Conservation (phyloP, 2,888 invertebrate species). For the Trachelus stipa region DNA sequence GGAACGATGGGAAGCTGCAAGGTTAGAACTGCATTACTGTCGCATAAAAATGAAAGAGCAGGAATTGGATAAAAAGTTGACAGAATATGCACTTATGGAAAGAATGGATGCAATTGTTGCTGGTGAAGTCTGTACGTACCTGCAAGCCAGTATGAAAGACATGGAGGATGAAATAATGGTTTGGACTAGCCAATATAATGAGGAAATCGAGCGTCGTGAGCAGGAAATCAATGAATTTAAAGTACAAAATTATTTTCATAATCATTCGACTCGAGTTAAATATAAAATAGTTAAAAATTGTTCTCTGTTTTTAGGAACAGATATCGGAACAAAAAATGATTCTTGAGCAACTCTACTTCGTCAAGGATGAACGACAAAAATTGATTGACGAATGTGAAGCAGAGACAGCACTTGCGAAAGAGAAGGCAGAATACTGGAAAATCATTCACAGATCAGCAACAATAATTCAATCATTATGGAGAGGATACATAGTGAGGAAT, state of each 20-base stretch:
- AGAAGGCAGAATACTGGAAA: constrained; percentile 36
- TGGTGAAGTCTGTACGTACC: constrained; percentile 36
- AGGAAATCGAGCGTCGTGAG: constrained; percentile 43
- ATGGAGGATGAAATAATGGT: constrained; percentile 40
- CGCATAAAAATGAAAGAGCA: constrained; percentile 35
- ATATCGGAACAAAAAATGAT: constrained; percentile 43
- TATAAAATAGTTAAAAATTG: neutral
- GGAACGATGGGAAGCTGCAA: constrained; percentile 46
- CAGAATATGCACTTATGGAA: constrained; percentile 27
- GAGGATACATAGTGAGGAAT: constrained; percentile 55
- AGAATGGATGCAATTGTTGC: constrained; percentile 40
- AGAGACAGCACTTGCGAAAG: constrained; percentile 30
- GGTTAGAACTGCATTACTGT: constrained; percentile 46
- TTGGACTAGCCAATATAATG: constrained; percentile 46
- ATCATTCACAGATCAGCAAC: constrained; percentile 44
- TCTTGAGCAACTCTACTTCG: constrained; percentile 32
- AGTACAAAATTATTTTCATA: constrained; percentile 3
- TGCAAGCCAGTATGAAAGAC: constrained; percentile 33
- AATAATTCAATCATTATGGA: constrained; percentile 51
- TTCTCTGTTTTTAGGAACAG: constrained; percentile 35
- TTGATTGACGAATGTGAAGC: constrained; percentile 42
- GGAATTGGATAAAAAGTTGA: constrained; percentile 35
- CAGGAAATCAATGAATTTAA: constrained; percentile 44
- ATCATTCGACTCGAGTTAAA: neutral
- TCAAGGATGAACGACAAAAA: constrained; percentile 38